These are phyloP conservation scores for Typhlichthys subterraneus DNA, from an alignment of 2,797 vertebrate genomes.

Conservation along the genomic window DNA sequence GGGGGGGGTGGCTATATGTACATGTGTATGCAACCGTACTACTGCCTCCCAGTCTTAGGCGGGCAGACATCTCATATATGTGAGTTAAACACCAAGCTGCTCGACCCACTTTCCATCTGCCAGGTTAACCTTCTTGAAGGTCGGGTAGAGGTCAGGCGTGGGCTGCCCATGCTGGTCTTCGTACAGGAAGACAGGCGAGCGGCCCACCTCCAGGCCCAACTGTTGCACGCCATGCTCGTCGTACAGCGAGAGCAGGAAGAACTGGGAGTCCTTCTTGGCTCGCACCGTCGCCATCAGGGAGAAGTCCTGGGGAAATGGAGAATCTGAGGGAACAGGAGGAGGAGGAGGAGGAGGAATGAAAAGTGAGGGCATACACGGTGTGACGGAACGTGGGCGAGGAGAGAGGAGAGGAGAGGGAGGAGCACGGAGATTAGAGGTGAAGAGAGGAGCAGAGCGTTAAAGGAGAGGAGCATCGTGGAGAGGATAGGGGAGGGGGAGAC, in stretches of 20 bases:
- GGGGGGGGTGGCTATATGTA: too few relatives aligned
- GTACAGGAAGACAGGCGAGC: conserved; percentile 82
- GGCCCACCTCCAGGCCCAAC: conserved; percentile 85
- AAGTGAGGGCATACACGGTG: background rate
- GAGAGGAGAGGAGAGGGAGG: background rate
- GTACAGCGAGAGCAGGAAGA: conserved; percentile 87
- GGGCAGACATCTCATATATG: background rate
- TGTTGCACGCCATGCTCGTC: conserved; percentile 84
- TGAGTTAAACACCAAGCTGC: background rate
- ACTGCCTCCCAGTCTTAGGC: background rate
- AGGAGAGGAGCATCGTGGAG: background rate
- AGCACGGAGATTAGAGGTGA: background rate
- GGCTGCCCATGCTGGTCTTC: conserved; percentile 83
- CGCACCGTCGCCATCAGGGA: conserved; percentile 85
- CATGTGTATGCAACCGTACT: too few relatives aligned
- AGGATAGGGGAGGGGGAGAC: conserved; percentile 1
- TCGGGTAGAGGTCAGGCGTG: conserved; percentile 78
- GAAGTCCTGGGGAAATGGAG: conserved; percentile 85
- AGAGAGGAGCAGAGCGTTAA: background rate
- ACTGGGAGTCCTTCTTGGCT: conserved; percentile 78
- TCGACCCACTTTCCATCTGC: conserved; percentile 88
- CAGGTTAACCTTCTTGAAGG: conserved; percentile 83
- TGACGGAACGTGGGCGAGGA: background rate
- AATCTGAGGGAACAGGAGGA: conserved; percentile 64
- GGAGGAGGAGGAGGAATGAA: background rate